Evolutionary conservation across 2,113 vertebrate genomes (phyloP).

Genomic region (Genyomyrus donnyi): DNA sequence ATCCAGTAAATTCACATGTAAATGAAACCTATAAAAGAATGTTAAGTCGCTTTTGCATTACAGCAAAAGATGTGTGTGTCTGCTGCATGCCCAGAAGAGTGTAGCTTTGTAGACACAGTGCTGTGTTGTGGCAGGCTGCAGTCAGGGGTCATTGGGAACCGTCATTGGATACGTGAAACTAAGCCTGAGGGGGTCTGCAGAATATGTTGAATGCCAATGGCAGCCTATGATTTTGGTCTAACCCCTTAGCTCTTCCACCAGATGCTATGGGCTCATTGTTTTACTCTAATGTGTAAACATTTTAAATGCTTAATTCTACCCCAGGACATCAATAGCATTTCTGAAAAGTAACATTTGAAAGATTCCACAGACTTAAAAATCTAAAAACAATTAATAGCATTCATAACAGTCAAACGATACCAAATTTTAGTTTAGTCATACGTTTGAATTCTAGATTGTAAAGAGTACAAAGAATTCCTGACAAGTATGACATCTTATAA

Average conservation of each 20-base stretch:
- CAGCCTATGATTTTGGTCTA: not conserved
- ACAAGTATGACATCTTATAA: not conserved
- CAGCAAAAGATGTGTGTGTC: not conserved
- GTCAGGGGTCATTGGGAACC: not conserved
- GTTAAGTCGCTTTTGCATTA: not conserved
- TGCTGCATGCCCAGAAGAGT: not conserved
- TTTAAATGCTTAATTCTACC: not conserved
- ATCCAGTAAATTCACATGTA: not conserved
- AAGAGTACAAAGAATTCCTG: not conserved
- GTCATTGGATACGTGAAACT: not conserved
- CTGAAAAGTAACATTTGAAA: not conserved
- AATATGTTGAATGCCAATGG: not conserved
- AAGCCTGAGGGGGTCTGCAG: not conserved
- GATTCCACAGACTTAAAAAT: not conserved
- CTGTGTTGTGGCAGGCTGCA: not conserved
- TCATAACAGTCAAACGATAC: not conserved
- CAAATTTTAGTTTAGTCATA: not conserved
- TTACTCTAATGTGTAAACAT: not conserved
- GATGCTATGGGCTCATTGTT: not conserved
- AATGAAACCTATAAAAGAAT: not conserved
- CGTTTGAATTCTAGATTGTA: not conserved
- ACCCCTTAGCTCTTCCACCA: not conserved
- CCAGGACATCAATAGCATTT: not conserved
- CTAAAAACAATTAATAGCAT: not conserved
- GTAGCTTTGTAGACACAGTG: not conserved